Conservation (phyloP, 2,888 invertebrate species). For the Platynereis dumerilii region DNA sequence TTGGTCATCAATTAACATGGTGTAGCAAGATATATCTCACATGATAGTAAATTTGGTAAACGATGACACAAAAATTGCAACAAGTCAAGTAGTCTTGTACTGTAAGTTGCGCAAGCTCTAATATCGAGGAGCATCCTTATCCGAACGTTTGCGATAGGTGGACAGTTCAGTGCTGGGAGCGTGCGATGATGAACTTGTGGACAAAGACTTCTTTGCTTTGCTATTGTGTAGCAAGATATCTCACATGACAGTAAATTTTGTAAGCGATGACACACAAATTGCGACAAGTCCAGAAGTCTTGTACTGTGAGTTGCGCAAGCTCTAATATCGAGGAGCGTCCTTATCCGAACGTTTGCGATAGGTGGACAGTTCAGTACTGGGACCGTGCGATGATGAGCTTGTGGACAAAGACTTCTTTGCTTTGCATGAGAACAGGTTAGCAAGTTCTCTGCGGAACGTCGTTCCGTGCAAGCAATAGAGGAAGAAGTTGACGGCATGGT, state of each 20-base stretch:
- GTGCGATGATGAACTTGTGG: too few relatives aligned
- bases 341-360: not conserved
- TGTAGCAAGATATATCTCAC: not conserved
- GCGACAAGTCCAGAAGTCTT: not conserved
- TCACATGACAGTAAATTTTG: too few relatives aligned
- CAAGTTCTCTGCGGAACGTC: not conserved
- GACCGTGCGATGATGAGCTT: too few relatives aligned
- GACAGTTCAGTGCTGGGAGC: not conserved
- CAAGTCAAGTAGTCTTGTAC: not conserved
- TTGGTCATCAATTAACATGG: too few relatives aligned
- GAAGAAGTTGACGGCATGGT: slow-evolving; percentile 8
- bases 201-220: too few relatives aligned
- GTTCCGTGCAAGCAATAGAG: slow-evolving; percentile 1
- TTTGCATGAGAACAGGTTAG: not conserved
- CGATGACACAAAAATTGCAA: not conserved
- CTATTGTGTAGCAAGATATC: not conserved
- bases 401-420: too few relatives aligned
- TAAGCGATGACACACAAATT: too few relatives aligned
- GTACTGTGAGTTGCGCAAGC: not conserved
- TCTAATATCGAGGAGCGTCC: not conserved
- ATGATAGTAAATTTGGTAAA: too few relatives aligned
- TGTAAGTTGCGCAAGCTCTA: not conserved
- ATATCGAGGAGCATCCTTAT: not conserved
- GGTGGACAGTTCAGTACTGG: not conserved
- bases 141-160: not conserved